Evolutionary conservation across 2,113 vertebrate genomes (phyloP), one percentile per base, ranked within the genome.

Genomic region (Myrmecophaga tridactyla): DNA sequence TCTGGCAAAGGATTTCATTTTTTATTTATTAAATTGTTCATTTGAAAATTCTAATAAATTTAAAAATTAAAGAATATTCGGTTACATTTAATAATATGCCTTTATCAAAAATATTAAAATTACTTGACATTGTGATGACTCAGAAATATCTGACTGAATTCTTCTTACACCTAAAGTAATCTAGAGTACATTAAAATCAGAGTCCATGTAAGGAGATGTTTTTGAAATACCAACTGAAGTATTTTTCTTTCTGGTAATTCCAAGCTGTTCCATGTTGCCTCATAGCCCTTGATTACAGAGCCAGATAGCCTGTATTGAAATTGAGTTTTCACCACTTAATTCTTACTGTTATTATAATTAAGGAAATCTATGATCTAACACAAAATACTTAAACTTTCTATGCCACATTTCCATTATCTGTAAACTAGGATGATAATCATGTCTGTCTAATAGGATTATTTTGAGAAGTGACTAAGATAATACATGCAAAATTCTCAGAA

Each of bases 61-160:
- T 70, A 43, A 83, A 92, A 43, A 39, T 67, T 51, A 67, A 84
- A 78, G 43, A 76, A 21, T 77, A 7, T 83, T 94, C 43, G 34
- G 17, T 87, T 86, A 6, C 78, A 27, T 48, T 67, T 94, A 72
- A 81, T 89, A 63, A 46, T 70, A 90, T 94, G 25, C 15, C 48
- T 94, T 84, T 56, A 65, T 77, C 4, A 86, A 90, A 88, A 48
- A 87, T 78, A 65, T 77, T 60, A 92, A 90, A 94, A 62, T 90
- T 91, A 58, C 60, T 76, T 95, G 27, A 83, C 15, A 65, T 78
- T 17, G 31, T 76, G 23, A 53, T 53, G 23, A 91, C 53, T 62
- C 83, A 87, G 81, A 94, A 80, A 69, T 86, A 80, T 48, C 13
- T 82, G 17, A 12, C 51, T 72, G 43, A 96, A 63, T 86, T 27